phyloP scores from a whole-genome alignment of 1,140 invertebrate species.

The Cepaea nemoralis region DNA sequence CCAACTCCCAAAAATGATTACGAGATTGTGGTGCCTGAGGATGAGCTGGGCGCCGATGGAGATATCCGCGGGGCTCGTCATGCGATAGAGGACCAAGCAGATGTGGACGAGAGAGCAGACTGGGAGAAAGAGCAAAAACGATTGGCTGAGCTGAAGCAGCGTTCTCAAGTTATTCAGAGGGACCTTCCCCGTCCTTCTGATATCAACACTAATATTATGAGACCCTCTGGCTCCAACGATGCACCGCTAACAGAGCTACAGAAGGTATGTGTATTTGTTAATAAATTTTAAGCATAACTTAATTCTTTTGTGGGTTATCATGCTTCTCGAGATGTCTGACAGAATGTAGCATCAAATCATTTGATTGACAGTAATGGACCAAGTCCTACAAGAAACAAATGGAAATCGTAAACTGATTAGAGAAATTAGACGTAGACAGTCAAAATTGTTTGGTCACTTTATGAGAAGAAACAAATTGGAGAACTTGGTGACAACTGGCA shows the following conservation, averaged over 20 bases:
- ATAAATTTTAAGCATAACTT: too few species aligned
- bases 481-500: too few species aligned
- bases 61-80: conserved; percentile 49
- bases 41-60: conserved; percentile 76
- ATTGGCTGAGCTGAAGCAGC: conserved; percentile 80
- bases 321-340: too few species aligned
- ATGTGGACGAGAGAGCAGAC: conserved; percentile 81
- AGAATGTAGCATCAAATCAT: too few species aligned
- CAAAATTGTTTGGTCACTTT: too few species aligned
- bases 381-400: too few species aligned
- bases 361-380: too few species aligned
- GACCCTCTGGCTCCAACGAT: conserved; percentile 79
- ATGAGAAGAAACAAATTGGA: too few species aligned
- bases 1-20: conserved; percentile 96
- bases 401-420: too few species aligned
- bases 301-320: too few species aligned
- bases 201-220: conserved; percentile 84
- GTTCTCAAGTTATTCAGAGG: conserved; percentile 91
- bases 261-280: conserved; percentile 75
- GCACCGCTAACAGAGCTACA: conserved; percentile 87
- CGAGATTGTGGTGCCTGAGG: conserved; percentile 95
- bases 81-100: conserved; percentile 79
- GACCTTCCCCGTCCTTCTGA: conserved; percentile 89
- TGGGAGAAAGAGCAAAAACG: conserved; percentile 77
- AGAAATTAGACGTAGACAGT: too few species aligned